These are phyloP conservation scores for Ctenicera cuprea DNA, from an alignment of 2,888 invertebrate species.

Conservation along the genomic window DNA sequence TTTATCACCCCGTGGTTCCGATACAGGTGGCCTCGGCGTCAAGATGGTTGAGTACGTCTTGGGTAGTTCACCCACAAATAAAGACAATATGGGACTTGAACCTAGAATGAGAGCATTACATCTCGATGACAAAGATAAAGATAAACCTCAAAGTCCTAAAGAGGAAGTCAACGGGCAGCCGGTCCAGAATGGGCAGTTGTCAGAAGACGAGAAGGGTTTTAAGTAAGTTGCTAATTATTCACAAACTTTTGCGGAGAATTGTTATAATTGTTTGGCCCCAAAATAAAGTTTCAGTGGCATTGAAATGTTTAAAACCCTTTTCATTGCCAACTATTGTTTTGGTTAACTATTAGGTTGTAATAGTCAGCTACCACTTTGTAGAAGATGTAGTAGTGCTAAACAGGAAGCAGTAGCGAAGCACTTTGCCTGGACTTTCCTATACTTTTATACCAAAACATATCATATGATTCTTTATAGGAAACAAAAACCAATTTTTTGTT, in stretches of 20 bases:
- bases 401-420: too few relatives aligned
- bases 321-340: too few relatives aligned
- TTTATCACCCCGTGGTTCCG: conserved; percentile 84
- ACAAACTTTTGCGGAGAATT: neutral
- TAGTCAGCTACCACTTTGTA: too few relatives aligned
- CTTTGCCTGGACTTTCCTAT: too few relatives aligned
- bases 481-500: too few relatives aligned
- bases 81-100: conserved; percentile 79
- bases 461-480: too few relatives aligned
- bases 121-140: conserved; percentile 77
- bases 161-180: conserved; percentile 70
- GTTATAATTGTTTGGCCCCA: too few relatives aligned
- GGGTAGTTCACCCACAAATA: conserved; percentile 91
- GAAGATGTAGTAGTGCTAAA: too few relatives aligned
- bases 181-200: conserved; percentile 74
- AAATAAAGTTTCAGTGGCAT: too few relatives aligned
- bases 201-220: conserved; percentile 88
- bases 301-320: too few relatives aligned
- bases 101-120: conserved; percentile 80
- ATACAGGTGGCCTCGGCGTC: conserved; percentile 94
- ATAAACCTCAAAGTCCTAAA: conserved; percentile 76
- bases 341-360: too few relatives aligned
- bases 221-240: conserved; percentile 80
- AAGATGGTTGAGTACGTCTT: conserved; percentile 99
- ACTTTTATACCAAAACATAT: too few relatives aligned